Base-by-base conservation (phyloP, 2,797 vertebrate species). In the Notoglanidium macrostoma region DNA sequence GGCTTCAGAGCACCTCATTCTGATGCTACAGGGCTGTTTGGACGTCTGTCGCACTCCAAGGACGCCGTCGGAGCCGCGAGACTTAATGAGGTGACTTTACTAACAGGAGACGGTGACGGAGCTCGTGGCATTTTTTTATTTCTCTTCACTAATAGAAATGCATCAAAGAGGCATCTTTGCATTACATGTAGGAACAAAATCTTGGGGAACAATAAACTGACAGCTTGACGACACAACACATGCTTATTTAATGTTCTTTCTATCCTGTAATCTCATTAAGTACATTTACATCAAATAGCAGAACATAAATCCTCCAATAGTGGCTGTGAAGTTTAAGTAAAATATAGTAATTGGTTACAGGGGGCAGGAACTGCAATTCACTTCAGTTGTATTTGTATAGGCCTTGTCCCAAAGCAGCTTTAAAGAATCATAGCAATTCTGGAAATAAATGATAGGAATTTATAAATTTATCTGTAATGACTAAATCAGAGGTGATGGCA, bases 1-100 rank as follows among this genome's bases (percentile, higher is more conserved):
- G 93, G 94, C 92, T 91, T 91, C 93, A 91, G 93, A 92, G 89
- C 94, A 93, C 94, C 93, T 87, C 92, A 87, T 94, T 95, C 76
- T 88, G 89, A 81, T 57, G 90, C 89, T 93, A 88, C 86, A 85
- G 88, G 86, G 77, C 86, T 72, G 86, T 68, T 59, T 21, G 67
- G 54, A 87, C 73, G 76, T 59, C 55, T 51, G 65, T 19, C 19
- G 44, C 89, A 88, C 84, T 44, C 49, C 26, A 73, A 61, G 74
- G 55, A 86, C 57, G 35, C 67, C 26, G 40, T 74, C 32, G 29
- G 26, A 44, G 14, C 12, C 19, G 3, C 5, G 12, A 74, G 63
- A 1, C 29, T 4, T 21, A 61, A 61, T 80, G 23, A 68, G n/a
- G 46, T 51, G 29, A 63, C 44, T 57, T 67, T 5, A 44, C 23